Percentiles rank a stretch among this genome's conserved stretches.
Evolutionary conservation across 2,888 invertebrate species (phyloP).

Genomic region (Pandemis heparana): DNA sequence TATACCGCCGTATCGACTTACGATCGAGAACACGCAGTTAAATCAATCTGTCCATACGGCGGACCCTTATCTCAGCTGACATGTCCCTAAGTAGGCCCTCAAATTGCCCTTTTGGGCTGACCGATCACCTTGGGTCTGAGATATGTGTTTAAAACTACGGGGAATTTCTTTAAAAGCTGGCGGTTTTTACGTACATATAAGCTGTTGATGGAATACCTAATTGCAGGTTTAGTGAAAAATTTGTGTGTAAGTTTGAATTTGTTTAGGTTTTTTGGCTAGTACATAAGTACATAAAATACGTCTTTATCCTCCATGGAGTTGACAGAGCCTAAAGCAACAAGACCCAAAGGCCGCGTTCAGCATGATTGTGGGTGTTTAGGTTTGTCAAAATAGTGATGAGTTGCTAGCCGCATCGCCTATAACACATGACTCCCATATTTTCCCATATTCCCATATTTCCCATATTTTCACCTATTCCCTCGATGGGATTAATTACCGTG

Average conservation of each 20-base stretch:
- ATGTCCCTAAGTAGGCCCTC: constrained; percentile 65
- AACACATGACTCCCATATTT: too few species aligned
- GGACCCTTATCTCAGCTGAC: constrained; percentile 71
- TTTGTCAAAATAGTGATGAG: too few species aligned
- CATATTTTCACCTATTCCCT: too few species aligned
- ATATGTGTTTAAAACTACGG: constrained; percentile 45
- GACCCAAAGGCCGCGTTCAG: too few species aligned
- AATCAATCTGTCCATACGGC: constrained; percentile 58
- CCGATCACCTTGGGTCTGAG: constrained; percentile 51
- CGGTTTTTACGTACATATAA: background rate
- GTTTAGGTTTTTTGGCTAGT: too few species aligned
- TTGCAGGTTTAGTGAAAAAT: background rate
- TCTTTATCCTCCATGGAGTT: too few species aligned
- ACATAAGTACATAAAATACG: too few species aligned
- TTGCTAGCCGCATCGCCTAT: too few species aligned
- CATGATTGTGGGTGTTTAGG: too few species aligned
- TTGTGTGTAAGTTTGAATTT: background rate
- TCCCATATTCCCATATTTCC: too few species aligned
- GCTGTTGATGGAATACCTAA: background rate
- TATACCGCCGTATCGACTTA: constrained; percentile 32
- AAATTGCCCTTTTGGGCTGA: constrained; percentile 68
- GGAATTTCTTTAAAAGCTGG: constrained; percentile 13
- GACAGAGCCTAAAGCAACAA: too few species aligned
- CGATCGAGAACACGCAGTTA: constrained; percentile 50
- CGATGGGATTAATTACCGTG: too few species aligned